Conservation (phyloP, 2,113 vertebrate genomes). For the Abramis brama region DNA sequence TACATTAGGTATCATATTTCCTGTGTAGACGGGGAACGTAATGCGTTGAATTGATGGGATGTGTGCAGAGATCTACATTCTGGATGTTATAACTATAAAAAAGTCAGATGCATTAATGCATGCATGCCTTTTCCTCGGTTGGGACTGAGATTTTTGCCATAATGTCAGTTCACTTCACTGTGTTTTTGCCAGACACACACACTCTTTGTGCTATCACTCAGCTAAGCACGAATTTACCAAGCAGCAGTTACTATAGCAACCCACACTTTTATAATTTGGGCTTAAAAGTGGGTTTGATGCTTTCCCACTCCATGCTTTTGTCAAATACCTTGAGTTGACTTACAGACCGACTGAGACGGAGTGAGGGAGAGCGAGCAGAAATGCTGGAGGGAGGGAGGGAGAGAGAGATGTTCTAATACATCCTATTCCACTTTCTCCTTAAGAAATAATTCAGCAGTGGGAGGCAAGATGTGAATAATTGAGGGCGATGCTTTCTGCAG, state of each 20-base stretch:
- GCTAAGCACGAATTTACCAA: constrained; percentile 68
- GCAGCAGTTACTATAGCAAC: constrained; percentile 71
- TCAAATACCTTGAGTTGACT: constrained; percentile 8
- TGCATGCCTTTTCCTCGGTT: constrained; percentile 65
- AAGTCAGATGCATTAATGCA: constrained; percentile 44
- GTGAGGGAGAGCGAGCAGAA: constrained; percentile 15
- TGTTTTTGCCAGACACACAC: constrained; percentile 55
- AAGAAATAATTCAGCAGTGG: constrained; percentile 78
- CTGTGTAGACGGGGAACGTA: not conserved
- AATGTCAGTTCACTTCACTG: constrained; percentile 48
- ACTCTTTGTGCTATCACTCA: constrained; percentile 64
- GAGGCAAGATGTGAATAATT: constrained; percentile 77
- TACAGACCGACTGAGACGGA: constrained; percentile 38
- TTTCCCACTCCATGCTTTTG: constrained; percentile 44
- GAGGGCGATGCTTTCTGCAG: constrained; percentile 77
- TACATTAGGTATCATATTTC: constrained; percentile 20
- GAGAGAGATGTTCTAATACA: constrained; percentile 62
- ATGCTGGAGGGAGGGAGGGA: constrained; percentile 17
- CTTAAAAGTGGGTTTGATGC: constrained; percentile 67
- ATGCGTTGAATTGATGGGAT: constrained; percentile 16
- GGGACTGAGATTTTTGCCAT: constrained; percentile 60
- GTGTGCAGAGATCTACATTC: not conserved
- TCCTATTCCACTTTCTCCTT: constrained; percentile 74
- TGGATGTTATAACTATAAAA: constrained; percentile 1
- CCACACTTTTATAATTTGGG: constrained; percentile 66